A percentile compares a stretch with the other conserved stretches of the same genome.
Conservation (phyloP, 64 coral and sea anemone genomes). For the Cladopsammia gracilis region DNA sequence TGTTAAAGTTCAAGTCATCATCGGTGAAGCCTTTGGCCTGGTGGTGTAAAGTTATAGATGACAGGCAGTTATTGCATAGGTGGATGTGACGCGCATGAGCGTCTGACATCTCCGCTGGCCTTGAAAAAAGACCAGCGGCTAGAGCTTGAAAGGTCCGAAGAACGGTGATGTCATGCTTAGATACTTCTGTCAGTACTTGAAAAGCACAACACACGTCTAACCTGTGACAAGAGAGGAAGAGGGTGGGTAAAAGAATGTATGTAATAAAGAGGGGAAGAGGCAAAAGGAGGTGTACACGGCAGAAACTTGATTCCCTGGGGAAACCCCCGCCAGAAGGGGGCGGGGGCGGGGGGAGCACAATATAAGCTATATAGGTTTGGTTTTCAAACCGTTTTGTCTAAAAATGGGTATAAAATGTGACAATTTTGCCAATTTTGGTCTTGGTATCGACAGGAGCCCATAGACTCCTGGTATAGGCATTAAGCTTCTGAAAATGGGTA, state of each 20-base stretch:
- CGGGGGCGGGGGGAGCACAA: no score
- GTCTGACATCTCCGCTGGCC: constrained; percentile 77
- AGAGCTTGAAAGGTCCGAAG: constrained; percentile 87
- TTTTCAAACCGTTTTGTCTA: no score
- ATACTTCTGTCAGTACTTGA: constrained; percentile 78
- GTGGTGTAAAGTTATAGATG: constrained; percentile 48
- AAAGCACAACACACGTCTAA: constrained; percentile 87
- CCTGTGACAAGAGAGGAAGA: constrained; percentile 16
- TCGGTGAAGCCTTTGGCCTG: background rate
- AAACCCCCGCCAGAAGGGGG: no score
- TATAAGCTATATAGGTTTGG: no score
- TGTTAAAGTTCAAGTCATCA: background rate
- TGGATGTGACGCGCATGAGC: constrained; percentile 86
- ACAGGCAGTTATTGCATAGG: constrained; percentile 82
- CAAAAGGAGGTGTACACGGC: no score
- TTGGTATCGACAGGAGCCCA: no score
- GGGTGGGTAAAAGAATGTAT: background rate
- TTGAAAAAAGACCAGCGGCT: constrained; percentile 76
- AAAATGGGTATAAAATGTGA: no score
- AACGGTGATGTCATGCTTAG: constrained; percentile 60
- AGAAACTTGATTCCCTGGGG: no score
- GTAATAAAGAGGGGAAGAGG: no score
- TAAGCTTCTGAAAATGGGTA: no score
- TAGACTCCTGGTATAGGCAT: no score
- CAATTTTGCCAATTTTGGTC: no score